These are phyloP conservation scores for Melanerpes formicivorus DNA, from an alignment of 2,113 vertebrate genomes.

Conservation along the genomic window DNA sequence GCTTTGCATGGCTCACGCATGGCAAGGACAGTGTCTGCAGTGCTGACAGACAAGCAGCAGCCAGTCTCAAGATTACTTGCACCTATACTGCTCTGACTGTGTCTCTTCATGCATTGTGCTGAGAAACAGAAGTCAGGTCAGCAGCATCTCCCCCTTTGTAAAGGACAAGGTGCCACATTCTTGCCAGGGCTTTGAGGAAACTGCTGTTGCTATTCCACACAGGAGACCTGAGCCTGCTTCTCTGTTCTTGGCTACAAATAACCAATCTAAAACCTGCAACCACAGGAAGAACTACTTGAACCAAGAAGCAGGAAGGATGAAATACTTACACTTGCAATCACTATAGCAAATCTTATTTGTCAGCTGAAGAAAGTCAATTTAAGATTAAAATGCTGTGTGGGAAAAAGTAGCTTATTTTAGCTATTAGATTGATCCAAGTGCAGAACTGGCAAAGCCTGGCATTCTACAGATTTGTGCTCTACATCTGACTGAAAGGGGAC, in stretches of 20 bases:
- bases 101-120: not conserved
- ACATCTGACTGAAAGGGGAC: too few species aligned
- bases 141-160: not conserved
- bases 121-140: not conserved
- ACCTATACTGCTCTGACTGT: not conserved
- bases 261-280: not conserved
- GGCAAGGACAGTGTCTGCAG: not conserved
- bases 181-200: not conserved
- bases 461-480: not conserved
- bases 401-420: not conserved
- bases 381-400: not conserved
- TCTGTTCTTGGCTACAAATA: accelerated
- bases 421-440: not conserved
- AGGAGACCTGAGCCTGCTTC: not conserved
- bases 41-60: not conserved
- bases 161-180: not conserved
- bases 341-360: not conserved
- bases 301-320: not conserved
- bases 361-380: not conserved
- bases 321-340: not conserved
- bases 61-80: not conserved
- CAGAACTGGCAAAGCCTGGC: not conserved
- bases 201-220: not conserved
- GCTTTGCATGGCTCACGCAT: accelerated
- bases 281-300: not conserved